Conservation (phyloP, 2,797 vertebrate genomes). For the Gorsachius magnificus region DNA sequence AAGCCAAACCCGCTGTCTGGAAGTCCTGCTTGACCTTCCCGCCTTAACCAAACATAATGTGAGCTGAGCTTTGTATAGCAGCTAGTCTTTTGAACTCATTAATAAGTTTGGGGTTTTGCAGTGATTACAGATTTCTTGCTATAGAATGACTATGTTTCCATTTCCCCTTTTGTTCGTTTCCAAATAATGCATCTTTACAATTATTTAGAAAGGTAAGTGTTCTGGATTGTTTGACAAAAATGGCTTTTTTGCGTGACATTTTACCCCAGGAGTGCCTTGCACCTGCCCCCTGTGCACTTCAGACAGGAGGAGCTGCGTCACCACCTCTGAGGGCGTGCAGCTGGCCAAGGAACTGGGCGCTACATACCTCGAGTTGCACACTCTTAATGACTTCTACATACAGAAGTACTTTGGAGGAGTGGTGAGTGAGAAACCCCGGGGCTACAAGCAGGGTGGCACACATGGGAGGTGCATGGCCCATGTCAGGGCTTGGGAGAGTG, state of each 20-base stretch:
- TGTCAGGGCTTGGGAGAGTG: not conserved
- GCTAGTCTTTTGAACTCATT: not conserved
- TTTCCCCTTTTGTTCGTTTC: not conserved
- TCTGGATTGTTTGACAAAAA: not conserved
- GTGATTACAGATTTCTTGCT: not conserved
- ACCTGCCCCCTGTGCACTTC: conserved; percentile 92
- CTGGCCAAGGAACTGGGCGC: conserved; percentile 92
- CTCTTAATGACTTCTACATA: conserved; percentile 93
- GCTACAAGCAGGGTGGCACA: not conserved
- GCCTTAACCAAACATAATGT: not conserved
- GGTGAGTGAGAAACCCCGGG: conserved; percentile 76
- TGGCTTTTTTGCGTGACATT: not conserved
- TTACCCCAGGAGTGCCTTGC: conserved; percentile 78
- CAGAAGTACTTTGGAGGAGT: conserved; percentile 94
- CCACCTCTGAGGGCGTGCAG: conserved; percentile 89
- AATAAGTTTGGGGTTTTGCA: not conserved
- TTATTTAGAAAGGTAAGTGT: not conserved
- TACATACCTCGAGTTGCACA: conserved; percentile 91
- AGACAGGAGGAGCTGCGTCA: conserved; percentile 91
- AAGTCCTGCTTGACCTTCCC: not conserved
- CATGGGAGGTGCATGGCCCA: fast-evolving
- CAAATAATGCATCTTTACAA: not conserved
- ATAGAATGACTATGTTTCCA: not conserved
- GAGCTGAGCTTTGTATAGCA: not conserved
- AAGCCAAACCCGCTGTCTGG: not conserved